Evolutionary conservation across 2,797 vertebrate species (phyloP).

Genomic region (Kryptolebias ocellatus): DNA sequence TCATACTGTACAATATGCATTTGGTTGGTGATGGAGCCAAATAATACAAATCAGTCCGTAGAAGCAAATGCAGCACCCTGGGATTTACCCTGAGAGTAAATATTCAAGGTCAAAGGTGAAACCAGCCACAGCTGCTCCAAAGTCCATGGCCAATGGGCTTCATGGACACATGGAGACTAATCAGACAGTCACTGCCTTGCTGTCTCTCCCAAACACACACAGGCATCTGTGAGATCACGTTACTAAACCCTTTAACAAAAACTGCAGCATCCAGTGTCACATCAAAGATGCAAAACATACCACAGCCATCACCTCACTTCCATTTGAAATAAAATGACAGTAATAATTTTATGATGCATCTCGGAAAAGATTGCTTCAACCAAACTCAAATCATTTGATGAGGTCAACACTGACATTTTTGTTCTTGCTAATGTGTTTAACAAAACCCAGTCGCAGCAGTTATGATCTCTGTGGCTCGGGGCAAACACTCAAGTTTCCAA

Average conservation of each 20-base stretch:
- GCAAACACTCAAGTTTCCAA: slow-evolving; percentile 58
- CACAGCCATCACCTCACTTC: slow-evolving; percentile 26
- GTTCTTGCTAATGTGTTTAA: slow-evolving; percentile 4
- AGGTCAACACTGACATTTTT: background rate
- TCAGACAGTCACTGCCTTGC: slow-evolving; percentile 20
- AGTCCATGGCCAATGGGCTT: slow-evolving; percentile 50
- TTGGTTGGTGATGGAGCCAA: slow-evolving; percentile 18
- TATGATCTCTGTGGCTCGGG: slow-evolving; percentile 54
- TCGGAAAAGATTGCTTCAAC: slow-evolving; percentile 5
- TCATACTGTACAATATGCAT: background rate
- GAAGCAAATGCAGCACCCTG: slow-evolving; percentile 35
- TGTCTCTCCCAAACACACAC: slow-evolving; percentile 11
- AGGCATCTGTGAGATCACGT: slow-evolving; percentile 13
- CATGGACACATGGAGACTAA: slow-evolving; percentile 53
- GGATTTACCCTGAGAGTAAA: slow-evolving; percentile 50
- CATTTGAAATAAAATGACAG: slow-evolving; percentile 45
- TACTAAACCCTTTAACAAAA: slow-evolving; percentile 18
- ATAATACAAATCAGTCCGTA: slow-evolving; percentile 21
- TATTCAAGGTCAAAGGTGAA: slow-evolving; percentile 65
- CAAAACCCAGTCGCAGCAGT: slow-evolving; percentile 27
- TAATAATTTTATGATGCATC: slow-evolving; percentile 28
- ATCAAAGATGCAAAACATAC: slow-evolving; percentile 17
- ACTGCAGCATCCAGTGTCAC: slow-evolving; percentile 12
- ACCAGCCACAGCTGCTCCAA: slow-evolving; percentile 72
- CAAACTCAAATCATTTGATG: background rate